Base-by-base conservation (phyloP, 2,113 vertebrate species). In the Amphilophus citrinellus region DNA sequence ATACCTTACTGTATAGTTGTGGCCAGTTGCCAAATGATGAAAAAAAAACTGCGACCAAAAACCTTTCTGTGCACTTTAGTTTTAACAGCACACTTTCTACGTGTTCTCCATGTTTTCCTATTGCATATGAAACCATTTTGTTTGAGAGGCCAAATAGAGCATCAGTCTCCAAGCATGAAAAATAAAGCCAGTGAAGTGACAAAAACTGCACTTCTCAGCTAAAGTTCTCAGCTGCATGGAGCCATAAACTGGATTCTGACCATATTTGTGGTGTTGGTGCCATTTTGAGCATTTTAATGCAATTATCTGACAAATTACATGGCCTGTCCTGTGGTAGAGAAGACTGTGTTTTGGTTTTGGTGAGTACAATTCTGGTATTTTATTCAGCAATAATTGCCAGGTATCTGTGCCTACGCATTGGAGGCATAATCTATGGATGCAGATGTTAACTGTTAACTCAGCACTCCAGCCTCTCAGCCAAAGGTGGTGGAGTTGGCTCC, bases 1-100 rank as follows among this genome's bases (percentile, higher is more conserved):
- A 80, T 37, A 58, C 24, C 11, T 84, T 83, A 87, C 87, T 91
- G 87, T 90, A 84, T 37, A 20, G 24, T 53, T 61, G 73, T 58
- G 75, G 66, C 84, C 39, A 53, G 62, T 58, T 15, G 32, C 61
- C 39, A 47, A 61, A 37, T 37, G 37, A 17, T 65, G 9, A 65
- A 76, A 27, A 81, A 76, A 66, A 84, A 62, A 5, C 59, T 60
- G 18, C 15, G n/a, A 83, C 61, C 78, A 84, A 88, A 85, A 57
- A 59, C 65, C 27, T 77, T 61, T 73, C 2, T 22, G 58, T 7
- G n/a, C 44, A 44, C 61, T 80, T 81, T 39, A 10, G 11, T 76
- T 77, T 44, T 59, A 68, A 13, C 15, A 66, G 39, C 22, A 24
- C 20, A 17, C 15, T 35, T 71, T 65, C 61, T 63, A 17, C 75